Evolutionary conservation across 2,113 vertebrate genomes (phyloP).

Genomic region (Mola mola): DNA sequence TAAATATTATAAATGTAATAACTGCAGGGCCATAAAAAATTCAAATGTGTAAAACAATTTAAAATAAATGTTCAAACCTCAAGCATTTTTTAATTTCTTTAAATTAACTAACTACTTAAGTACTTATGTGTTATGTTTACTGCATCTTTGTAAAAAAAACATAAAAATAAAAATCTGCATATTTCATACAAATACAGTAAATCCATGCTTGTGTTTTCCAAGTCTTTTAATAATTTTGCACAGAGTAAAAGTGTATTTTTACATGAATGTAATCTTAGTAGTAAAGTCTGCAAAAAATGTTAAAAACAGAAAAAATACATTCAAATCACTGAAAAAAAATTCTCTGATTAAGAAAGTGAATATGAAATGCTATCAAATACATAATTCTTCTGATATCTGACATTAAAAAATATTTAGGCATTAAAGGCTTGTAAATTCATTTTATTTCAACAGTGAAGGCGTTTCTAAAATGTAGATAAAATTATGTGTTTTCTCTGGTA

Average conservation of each 20-base stretch:
- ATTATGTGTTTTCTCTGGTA: neutral
- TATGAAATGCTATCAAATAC: conserved; percentile 38
- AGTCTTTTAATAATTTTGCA: neutral
- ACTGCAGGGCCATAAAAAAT: no score
- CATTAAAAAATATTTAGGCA: no score
- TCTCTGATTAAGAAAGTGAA: conserved; percentile 15
- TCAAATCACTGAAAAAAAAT: conserved; percentile 12
- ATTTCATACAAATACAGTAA: neutral
- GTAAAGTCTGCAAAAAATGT: neutral
- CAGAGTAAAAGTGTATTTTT: neutral
- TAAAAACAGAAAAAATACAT: neutral
- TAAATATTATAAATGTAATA: no score
- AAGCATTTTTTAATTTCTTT: no score
- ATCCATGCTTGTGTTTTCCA: neutral
- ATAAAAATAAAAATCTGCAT: no score
- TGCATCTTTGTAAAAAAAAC: no score
- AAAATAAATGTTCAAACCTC: no score
- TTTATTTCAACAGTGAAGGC: neutral
- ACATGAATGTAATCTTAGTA: neutral
- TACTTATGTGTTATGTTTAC: no score
- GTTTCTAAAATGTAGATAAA: neutral
- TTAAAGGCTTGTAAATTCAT: conserved; percentile 13
- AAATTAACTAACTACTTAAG: no score
- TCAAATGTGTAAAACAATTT: no score
- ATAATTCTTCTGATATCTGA: no score